Evolutionary conservation across 2,113 vertebrate genomes (phyloP).

Genomic region (Scolopax mira): DNA sequence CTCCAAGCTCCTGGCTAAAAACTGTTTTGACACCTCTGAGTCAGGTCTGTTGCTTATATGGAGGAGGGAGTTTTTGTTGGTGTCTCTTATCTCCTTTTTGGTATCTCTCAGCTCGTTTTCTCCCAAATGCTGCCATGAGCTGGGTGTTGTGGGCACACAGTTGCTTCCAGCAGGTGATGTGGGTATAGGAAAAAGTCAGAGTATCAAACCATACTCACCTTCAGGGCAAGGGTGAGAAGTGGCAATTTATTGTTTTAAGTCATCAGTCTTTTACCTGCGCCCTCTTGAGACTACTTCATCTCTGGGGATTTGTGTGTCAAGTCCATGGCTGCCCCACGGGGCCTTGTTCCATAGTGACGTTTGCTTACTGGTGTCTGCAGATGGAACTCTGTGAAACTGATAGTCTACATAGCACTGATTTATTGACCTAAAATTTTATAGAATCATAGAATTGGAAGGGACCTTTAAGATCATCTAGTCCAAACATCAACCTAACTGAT

Average conservation of each 20-base stretch:
- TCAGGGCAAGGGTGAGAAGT: background rate
- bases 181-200: background rate
- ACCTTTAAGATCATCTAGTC: no score
- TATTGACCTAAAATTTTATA: background rate
- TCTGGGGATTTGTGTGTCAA: background rate
- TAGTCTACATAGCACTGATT: background rate
- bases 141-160: background rate
- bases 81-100: background rate
- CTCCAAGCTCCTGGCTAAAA: background rate
- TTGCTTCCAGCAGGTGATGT: background rate
- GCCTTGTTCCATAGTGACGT: background rate
- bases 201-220: background rate
- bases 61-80: background rate
- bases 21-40: background rate
- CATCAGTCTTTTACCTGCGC: background rate
- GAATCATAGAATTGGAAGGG: no score
- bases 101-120: background rate
- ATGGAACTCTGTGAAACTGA: background rate
- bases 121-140: background rate
- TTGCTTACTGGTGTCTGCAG: background rate
- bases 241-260: background rate
- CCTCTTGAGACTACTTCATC: background rate
- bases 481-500: no score
- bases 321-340: background rate
- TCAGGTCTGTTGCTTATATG: background rate